These are phyloP conservation scores for Ursus arctos DNA, from an alignment of 2,113 vertebrate species.

Conservation along the genomic window DNA sequence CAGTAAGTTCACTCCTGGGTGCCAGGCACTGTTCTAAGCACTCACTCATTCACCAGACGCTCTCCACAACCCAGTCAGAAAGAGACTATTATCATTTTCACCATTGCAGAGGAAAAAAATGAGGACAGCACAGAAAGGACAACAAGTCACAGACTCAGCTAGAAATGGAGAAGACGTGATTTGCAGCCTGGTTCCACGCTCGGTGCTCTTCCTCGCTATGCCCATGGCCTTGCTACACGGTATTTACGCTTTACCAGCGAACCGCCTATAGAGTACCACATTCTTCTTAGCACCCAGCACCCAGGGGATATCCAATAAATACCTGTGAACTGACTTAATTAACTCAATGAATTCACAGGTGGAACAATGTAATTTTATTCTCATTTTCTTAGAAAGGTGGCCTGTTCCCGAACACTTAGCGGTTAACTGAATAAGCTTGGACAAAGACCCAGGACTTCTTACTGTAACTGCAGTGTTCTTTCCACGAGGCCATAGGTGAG, in stretches of 20 bases:
- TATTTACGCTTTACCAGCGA: neutral
- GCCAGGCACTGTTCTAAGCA: neutral
- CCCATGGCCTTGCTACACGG: neutral
- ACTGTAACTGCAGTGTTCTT: neutral
- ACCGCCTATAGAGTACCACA: neutral
- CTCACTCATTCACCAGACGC: neutral
- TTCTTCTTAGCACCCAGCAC: neutral
- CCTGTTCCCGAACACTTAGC: neutral
- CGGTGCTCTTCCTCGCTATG: neutral
- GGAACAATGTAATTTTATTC: neutral
- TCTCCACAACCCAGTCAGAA: neutral
- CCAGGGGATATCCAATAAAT: neutral
- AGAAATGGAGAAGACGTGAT: neutral
- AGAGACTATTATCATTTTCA: neutral
- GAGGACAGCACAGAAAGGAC: neutral
- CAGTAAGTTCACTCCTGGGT: neutral
- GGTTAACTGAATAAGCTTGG: neutral
- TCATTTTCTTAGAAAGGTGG: conserved; percentile 6
- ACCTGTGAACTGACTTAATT: neutral
- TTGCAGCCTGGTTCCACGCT: neutral
- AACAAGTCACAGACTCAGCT: neutral
- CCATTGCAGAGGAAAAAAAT: neutral
- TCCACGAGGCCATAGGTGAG: neutral
- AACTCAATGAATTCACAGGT: neutral
- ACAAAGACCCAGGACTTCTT: neutral